Conservation (phyloP, 2,113 vertebrate species). For the Myiagra hebetior region DNA sequence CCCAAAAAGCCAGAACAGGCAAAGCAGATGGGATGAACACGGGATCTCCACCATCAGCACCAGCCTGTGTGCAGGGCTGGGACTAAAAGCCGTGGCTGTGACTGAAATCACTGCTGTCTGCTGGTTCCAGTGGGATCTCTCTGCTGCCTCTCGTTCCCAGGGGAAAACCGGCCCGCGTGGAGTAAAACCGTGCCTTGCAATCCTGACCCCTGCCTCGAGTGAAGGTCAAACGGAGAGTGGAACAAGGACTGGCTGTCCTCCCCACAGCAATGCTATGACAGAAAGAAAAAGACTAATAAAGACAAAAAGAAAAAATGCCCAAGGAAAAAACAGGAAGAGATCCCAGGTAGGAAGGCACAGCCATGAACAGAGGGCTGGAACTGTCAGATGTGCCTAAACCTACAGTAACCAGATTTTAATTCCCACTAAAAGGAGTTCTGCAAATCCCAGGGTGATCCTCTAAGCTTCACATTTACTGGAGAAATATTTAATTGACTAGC, state of each 20-base stretch:
- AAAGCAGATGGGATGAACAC: not conserved
- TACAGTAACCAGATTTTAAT: not conserved
- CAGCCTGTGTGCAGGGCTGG: not conserved
- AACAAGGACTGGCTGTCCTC: not conserved
- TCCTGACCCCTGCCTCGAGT: not conserved
- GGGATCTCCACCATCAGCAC: not conserved
- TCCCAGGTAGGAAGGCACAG: not conserved
- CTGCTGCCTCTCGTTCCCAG: not conserved
- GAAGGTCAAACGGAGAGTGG: not conserved
- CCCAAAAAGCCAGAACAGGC: not conserved
- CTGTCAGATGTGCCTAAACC: not conserved
- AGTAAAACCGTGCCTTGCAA: not conserved
- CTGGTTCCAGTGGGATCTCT: not conserved
- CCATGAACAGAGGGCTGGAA: not conserved
- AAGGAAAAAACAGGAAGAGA: not conserved
- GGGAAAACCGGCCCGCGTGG: accelerated
- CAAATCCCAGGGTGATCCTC: not conserved
- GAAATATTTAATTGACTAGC: conserved; percentile 17
- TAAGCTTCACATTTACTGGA: conserved; percentile 14
- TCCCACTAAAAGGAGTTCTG: not conserved
- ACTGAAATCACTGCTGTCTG: not conserved
- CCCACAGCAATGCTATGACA: not conserved
- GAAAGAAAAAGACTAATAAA: not conserved
- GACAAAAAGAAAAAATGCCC: not conserved
- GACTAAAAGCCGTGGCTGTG: not conserved